phyloP scores from a whole-genome alignment of 2,888 invertebrate species.

The Watsonalla cultraria region DNA sequence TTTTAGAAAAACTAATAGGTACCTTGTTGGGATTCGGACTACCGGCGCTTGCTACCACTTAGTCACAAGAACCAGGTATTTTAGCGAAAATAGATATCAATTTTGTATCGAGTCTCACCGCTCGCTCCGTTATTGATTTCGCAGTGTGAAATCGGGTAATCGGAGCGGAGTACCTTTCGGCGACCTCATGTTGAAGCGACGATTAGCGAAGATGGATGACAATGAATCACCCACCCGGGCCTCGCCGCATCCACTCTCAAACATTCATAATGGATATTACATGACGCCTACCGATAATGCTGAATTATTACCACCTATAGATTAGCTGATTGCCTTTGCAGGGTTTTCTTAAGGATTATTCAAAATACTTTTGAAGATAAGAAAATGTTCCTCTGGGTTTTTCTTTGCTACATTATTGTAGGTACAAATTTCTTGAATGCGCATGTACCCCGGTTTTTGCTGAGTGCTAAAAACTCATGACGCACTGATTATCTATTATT shows the following conservation, averaged over 20 bases:
- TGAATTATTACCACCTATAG: neutral
- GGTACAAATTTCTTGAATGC: too few species aligned
- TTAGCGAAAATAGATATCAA: too few species aligned
- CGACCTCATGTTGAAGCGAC: constrained; percentile 13
- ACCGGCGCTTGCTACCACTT: too few species aligned
- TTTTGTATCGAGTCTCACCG: neutral
- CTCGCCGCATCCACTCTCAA: constrained; percentile 7
- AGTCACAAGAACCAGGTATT: too few species aligned
- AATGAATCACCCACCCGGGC: constrained; percentile 40
- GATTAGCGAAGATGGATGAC: constrained; percentile 50
- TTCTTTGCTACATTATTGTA: too few species aligned
- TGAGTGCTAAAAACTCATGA: too few species aligned
- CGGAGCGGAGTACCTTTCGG: neutral
- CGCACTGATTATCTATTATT: too few species aligned
- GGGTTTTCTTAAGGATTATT: neutral
- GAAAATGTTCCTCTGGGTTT: too few species aligned
- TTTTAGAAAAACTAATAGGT: too few species aligned
- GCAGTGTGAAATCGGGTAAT: constrained; percentile 1
- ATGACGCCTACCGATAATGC: constrained; percentile 2
- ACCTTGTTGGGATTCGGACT: too few species aligned
- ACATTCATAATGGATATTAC: constrained; percentile 10
- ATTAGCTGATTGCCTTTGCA: constrained; percentile 1
- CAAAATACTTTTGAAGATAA: neutral
- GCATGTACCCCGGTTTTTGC: too few species aligned
- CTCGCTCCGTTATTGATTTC: neutral